A percentile compares a stretch with the other conserved stretches of the same genome.
Conservation (phyloP, 2,888 invertebrate species). For the Panopea generosa region DNA sequence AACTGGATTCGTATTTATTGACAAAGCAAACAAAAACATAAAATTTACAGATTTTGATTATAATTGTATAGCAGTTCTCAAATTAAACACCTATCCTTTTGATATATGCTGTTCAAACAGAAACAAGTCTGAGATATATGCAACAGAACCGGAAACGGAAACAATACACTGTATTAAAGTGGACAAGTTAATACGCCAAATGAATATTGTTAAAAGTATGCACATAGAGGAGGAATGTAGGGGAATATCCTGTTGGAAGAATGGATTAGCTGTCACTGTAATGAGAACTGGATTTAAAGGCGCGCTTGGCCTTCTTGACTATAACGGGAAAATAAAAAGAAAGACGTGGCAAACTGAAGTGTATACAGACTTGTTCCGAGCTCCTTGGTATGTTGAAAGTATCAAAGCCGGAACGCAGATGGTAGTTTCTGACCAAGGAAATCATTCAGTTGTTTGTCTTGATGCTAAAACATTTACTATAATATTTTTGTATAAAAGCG, state of each 20-base stretch:
- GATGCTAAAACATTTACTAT: slow-evolving; percentile 34
- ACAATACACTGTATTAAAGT: slow-evolving; percentile 38
- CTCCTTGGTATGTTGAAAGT: slow-evolving; percentile 51
- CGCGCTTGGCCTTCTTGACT: slow-evolving; percentile 47
- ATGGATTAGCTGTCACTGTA: slow-evolving; percentile 41
- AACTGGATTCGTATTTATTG: slow-evolving; percentile 30
- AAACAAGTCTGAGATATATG: slow-evolving; percentile 44
- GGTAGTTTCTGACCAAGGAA: slow-evolving; percentile 54
- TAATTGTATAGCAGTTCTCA: slow-evolving; percentile 20
- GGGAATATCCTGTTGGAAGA: slow-evolving; percentile 55
- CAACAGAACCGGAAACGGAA: slow-evolving; percentile 55
- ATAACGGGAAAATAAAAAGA: slow-evolving; percentile 44
- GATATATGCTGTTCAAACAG: slow-evolving; percentile 48
- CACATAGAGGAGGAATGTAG: slow-evolving; percentile 46
- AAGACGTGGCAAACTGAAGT: slow-evolving; percentile 48
- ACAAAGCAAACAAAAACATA: slow-evolving; percentile 46
- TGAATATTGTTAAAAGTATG: slow-evolving; percentile 34
- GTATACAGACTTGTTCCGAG: slow-evolving; percentile 26
- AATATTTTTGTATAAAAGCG: slow-evolving; percentile 34
- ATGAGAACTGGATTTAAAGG: slow-evolving; percentile 50
- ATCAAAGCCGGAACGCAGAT: slow-evolving; percentile 34
- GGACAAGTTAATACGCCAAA: slow-evolving; percentile 19
- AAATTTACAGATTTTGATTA: slow-evolving; percentile 36
- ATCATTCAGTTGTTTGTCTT: slow-evolving; percentile 46
- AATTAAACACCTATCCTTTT: slow-evolving; percentile 45